Percentiles rank a stretch among this genome's conserved stretches.
These are phyloP conservation scores for Pitangus sulphuratus DNA, from an alignment of 2,797 vertebrate species.

Conservation along the genomic window DNA sequence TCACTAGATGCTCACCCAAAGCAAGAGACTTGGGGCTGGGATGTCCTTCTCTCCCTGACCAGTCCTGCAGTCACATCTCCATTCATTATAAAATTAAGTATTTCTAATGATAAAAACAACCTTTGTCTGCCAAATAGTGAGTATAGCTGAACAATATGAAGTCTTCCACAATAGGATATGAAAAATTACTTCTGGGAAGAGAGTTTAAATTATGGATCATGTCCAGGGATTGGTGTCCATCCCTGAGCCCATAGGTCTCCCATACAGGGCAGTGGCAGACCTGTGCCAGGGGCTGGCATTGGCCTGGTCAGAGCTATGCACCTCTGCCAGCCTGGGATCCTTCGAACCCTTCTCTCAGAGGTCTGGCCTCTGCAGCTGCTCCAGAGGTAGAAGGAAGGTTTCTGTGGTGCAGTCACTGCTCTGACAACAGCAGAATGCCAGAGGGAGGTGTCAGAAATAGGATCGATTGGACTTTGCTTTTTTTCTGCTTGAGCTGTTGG, in stretches of 20 bases:
- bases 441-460: background rate
- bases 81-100: background rate
- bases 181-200: background rate
- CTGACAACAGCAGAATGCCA: background rate
- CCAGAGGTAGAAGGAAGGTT: background rate
- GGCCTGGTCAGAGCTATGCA: background rate
- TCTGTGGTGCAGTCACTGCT: background rate
- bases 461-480: background rate
- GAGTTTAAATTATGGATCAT: background rate
- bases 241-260: background rate
- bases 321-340: background rate
- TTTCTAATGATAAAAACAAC: background rate
- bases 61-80: background rate
- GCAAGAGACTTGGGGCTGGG: background rate
- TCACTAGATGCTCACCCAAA: background rate
- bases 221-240: background rate
- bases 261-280: background rate
- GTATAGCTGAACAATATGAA: background rate
- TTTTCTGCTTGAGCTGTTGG: background rate
- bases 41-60: background rate
- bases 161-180: background rate
- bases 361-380: background rate
- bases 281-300: background rate
- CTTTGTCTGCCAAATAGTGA: background rate
- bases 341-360: background rate